Evolutionary conservation across 2,113 vertebrate genomes (phyloP).

Genomic region (Pangasianodon hypophthalmus): DNA sequence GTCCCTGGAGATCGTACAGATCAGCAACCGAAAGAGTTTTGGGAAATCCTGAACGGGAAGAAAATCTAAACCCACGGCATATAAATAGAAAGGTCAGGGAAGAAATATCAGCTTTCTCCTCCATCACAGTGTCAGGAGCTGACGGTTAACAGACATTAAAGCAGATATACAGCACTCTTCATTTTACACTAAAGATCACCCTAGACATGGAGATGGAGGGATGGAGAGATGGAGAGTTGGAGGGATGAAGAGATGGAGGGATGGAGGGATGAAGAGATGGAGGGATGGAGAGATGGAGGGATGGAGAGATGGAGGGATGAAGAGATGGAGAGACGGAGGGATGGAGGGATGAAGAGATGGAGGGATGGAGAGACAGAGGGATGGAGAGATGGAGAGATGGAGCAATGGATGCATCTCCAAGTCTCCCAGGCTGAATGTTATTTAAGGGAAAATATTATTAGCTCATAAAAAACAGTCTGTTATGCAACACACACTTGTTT

Average conservation of each 20-base stretch:
- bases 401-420: not conserved
- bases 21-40: conserved; percentile 11
- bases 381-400: not conserved
- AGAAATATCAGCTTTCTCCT: conserved; percentile 38
- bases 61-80: conserved; percentile 4
- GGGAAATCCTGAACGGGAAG: not conserved
- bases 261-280: not conserved
- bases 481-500: not conserved
- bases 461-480: not conserved
- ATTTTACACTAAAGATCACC: too few relatives aligned
- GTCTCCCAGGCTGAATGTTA: not conserved
- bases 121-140: conserved; percentile 25
- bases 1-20: conserved; percentile 10
- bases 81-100: conserved; percentile 14
- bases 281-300: not conserved
- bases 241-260: not conserved
- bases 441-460: not conserved
- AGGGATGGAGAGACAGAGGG: not conserved
- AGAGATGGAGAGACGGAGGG: not conserved
- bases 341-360: not conserved
- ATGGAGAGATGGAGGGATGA: not conserved
- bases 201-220: not conserved
- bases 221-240: not conserved
- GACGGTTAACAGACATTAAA: not conserved
- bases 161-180: not conserved